Conservation (phyloP, 2,113 vertebrate species). For the Calyptomena viridis region DNA sequence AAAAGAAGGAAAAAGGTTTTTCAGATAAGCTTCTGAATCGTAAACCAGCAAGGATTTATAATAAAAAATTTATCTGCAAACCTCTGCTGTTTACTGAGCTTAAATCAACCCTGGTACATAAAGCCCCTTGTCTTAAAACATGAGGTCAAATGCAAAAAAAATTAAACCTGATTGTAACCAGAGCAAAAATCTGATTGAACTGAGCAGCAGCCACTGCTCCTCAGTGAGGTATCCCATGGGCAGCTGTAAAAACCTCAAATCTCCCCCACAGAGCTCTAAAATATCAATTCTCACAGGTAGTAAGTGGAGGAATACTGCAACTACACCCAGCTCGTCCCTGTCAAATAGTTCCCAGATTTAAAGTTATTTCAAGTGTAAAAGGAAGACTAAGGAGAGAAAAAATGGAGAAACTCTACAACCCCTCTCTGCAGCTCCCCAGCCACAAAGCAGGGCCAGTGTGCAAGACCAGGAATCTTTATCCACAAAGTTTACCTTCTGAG, state of each 20-base stretch:
- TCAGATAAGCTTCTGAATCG: constrained; percentile 18
- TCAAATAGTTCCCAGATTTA: constrained; percentile 16
- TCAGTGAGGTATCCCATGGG: neutral
- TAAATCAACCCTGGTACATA: neutral
- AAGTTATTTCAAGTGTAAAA: constrained; percentile 61
- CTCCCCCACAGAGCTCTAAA: neutral
- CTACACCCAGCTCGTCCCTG: constrained; percentile 14
- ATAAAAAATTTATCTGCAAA: constrained; percentile 29
- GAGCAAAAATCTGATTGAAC: neutral
- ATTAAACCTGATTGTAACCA: neutral
- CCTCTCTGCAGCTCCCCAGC: neutral
- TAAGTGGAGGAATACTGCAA: constrained; percentile 6
- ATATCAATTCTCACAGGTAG: neutral
- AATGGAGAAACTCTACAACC: neutral
- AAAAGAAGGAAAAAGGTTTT: neutral
- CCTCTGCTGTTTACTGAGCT: neutral
- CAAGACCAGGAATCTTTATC: constrained; percentile 51
- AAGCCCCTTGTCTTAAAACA: neutral
- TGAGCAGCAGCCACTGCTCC: neutral
- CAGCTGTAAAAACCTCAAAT: neutral
- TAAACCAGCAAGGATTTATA: constrained; percentile 18
- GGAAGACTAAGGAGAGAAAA: neutral
- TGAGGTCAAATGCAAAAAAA: neutral
- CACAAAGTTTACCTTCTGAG: constrained; percentile 37
- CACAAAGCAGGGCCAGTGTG: constrained; percentile 38